Percentiles rank a stretch among this genome's conserved stretches.
phyloP scores from a whole-genome alignment of 2,888 invertebrate genomes.

The Anagyrus pseudococci region DNA sequence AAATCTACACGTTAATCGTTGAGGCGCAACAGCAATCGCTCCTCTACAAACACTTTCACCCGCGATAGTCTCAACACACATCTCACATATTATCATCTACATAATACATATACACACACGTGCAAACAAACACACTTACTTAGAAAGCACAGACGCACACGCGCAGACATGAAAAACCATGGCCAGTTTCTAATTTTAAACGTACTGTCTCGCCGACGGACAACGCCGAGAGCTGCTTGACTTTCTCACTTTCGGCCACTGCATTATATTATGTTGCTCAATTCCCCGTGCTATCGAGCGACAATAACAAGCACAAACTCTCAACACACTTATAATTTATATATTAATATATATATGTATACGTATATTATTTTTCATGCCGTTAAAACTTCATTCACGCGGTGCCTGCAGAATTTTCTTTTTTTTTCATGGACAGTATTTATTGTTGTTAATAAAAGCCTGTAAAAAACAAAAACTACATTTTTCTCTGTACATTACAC shows the following conservation, averaged over 20 bases:
- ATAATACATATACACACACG: too few species aligned
- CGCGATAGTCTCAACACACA: conserved; percentile 31
- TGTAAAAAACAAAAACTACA: conserved; percentile 41
- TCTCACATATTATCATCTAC: too few species aligned
- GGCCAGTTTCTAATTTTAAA: conserved; percentile 35
- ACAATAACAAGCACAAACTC: conserved; percentile 4
- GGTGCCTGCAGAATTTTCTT: conserved; percentile 43
- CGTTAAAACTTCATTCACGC: conserved; percentile 33
- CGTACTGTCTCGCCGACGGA: conserved; percentile 4
- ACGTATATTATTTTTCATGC: conserved; percentile 10
- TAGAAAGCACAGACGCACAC: too few species aligned
- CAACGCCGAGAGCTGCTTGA: conserved; percentile 11
- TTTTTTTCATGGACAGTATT: conserved; percentile 54
- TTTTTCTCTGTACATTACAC: conserved; percentile 17
- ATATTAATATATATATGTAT: conserved; percentile 3
- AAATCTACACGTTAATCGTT: conserved; percentile 14
- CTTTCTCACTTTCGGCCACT: conserved; percentile 21
- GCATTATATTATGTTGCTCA: conserved; percentile 20
- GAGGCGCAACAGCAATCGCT: conserved; percentile 1
- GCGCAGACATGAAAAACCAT: conserved; percentile 10
- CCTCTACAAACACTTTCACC: conserved; percentile 31
- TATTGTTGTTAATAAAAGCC: conserved; percentile 58
- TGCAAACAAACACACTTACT: too few species aligned
- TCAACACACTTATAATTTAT: conserved; percentile 17
- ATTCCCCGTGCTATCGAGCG: conserved; percentile 25